These are phyloP conservation scores for Parascotia fuliginaria DNA, from an alignment of 2,888 invertebrate genomes.

Conservation along the genomic window DNA sequence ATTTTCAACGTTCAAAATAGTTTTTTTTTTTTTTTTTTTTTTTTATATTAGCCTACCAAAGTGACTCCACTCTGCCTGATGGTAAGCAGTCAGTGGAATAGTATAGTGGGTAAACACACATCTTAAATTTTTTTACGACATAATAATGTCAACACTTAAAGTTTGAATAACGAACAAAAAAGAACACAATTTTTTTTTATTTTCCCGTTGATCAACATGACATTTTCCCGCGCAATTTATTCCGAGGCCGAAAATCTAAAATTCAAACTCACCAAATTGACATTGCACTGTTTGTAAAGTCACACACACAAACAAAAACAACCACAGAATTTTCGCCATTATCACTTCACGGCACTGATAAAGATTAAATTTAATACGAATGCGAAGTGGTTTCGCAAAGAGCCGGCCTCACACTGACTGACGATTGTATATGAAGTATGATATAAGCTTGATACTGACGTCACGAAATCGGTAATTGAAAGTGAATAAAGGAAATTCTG, in stretches of 20 bases:
- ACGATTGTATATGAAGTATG: background rate
- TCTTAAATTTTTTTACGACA: too few species aligned
- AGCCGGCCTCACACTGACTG: background rate
- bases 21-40: too few species aligned
- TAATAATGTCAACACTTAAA: too few species aligned
- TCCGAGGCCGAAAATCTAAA: background rate
- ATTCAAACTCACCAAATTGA: conserved; percentile 66
- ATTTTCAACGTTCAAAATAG: too few species aligned
- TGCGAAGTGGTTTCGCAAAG: background rate
- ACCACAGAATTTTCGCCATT: conserved; percentile 48
- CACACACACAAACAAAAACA: conserved; percentile 58
- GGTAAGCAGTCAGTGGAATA: too few species aligned
- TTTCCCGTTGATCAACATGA: background rate
- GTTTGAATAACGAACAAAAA: too few species aligned
- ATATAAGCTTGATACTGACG: conserved; percentile 1
- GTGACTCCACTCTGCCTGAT: too few species aligned
- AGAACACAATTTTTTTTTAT: too few species aligned
- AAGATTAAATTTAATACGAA: too few species aligned
- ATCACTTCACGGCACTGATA: conserved; percentile 17
- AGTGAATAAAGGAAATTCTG: conserved; percentile 7
- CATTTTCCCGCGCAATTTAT: background rate
- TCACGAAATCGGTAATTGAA: conserved; percentile 6
- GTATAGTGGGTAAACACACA: too few species aligned
- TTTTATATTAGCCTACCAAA: too few species aligned
- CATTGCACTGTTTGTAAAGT: conserved; percentile 54